Evolutionary conservation across 35 echinoderm and acorn worm species (phyloP).

Genomic region (Diadema setosum): DNA sequence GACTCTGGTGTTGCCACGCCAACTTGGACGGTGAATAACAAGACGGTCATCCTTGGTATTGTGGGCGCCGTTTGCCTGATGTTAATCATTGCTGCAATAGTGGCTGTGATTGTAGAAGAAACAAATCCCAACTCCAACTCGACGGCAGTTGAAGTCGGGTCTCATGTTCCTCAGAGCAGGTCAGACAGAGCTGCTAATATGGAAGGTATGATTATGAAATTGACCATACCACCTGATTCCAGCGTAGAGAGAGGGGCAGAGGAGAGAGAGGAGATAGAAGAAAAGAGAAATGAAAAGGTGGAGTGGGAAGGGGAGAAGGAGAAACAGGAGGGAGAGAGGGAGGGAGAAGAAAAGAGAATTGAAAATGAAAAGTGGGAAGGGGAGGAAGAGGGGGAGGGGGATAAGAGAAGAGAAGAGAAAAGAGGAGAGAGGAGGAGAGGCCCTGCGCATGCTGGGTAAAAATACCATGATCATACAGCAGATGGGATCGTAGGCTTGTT

Average conservation of each 20-base stretch:
- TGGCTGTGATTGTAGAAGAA: not conserved
- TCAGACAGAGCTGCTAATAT: not conserved
- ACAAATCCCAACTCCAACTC: not conserved
- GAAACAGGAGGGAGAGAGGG: not conserved
- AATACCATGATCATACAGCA: too few relatives aligned
- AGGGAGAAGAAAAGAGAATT: not conserved
- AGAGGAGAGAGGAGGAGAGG: not conserved
- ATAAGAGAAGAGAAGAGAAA: not conserved
- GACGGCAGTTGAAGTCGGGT: not conserved
- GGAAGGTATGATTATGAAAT: too few relatives aligned
- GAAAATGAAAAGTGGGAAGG: not conserved
- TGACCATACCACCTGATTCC: too few relatives aligned
- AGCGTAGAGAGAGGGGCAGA: not conserved
- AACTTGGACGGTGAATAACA: too few relatives aligned
- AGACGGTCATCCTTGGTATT: too few relatives aligned
- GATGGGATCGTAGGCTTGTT: too few relatives aligned
- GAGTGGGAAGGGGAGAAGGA: too few relatives aligned
- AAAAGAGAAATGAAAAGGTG: too few relatives aligned
- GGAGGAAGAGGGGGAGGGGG: not conserved
- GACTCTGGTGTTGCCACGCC: too few relatives aligned
- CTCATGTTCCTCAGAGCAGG: not conserved
- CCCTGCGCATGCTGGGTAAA: too few relatives aligned
- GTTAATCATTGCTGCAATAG: not conserved
- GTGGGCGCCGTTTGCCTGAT: not conserved
- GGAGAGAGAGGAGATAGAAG: too few relatives aligned